Percentiles rank a stretch among this genome's conserved stretches.
Conservation (phyloP, 2,113 vertebrate species). For the Channa argus region DNA sequence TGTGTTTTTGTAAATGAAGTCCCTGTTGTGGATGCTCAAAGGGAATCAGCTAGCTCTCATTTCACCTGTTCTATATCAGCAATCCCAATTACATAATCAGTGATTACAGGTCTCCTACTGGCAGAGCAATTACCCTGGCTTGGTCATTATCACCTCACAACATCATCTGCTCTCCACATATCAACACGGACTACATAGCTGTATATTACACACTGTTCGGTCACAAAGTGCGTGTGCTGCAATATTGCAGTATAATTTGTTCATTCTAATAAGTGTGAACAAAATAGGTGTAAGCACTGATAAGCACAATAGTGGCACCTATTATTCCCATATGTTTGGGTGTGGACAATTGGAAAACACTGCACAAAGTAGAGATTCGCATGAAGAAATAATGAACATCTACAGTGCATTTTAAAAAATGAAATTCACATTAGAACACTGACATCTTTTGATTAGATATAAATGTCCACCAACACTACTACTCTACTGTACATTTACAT, state of each 20-base stretch:
- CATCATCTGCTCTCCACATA: conserved; percentile 66
- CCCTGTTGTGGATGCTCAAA: conserved; percentile 48
- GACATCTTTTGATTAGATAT: not conserved
- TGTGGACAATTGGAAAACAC: conserved; percentile 11
- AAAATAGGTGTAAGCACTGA: conserved; percentile 57
- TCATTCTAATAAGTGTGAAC: conserved; percentile 68
- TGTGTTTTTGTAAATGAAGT: conserved; percentile 37
- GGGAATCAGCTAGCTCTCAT: conserved; percentile 34
- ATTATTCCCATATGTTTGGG: conserved; percentile 24
- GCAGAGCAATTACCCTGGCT: conserved; percentile 69
- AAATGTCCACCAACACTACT: not conserved
- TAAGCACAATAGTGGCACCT: conserved; percentile 46
- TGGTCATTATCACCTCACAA: conserved; percentile 76
- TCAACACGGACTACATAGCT: conserved; percentile 62
- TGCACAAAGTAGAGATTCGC: not conserved
- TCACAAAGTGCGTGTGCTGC: conserved; percentile 38
- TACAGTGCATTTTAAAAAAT: not conserved
- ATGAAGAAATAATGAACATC: not conserved
- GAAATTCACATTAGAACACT: not conserved
- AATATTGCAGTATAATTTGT: conserved; percentile 57
- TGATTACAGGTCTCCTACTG: conserved; percentile 69
- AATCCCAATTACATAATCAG: conserved; percentile 67
- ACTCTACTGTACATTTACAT: too few relatives aligned
- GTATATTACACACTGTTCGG: conserved; percentile 54
- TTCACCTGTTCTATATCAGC: conserved; percentile 71